These are phyloP conservation scores for Troides oblongomaculatus DNA, from an alignment of 2,888 invertebrate species.

Conservation along the genomic window DNA sequence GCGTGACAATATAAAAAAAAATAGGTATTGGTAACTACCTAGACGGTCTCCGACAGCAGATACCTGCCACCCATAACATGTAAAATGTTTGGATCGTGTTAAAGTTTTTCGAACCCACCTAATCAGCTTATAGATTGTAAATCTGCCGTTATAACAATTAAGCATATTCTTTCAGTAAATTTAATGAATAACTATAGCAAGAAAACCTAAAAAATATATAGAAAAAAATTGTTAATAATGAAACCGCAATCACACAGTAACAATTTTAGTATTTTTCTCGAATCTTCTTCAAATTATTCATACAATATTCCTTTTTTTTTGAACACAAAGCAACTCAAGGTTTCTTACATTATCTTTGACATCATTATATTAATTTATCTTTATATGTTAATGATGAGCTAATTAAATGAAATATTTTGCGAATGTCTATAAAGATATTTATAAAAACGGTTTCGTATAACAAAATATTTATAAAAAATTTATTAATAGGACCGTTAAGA, in stretches of 20 bases:
- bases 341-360: conserved; percentile 7
- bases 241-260: neutral
- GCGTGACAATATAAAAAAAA: too few species aligned
- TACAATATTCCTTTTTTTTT: conserved; percentile 20
- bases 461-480: neutral
- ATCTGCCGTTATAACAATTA: neutral
- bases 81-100: too few species aligned
- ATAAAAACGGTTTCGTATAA: neutral
- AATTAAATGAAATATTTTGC: conserved; percentile 14
- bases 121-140: too few species aligned
- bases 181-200: neutral
- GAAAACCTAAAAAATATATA: neutral
- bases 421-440: neutral
- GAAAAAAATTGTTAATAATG: neutral
- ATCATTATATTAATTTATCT: conserved; percentile 11
- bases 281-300: conserved; percentile 21
- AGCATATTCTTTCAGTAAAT: neutral
- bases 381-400: conserved; percentile 18
- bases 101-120: too few species aligned
- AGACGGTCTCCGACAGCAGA: too few species aligned
- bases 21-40: too few species aligned
- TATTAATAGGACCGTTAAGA: conserved; percentile 1
- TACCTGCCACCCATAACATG: too few species aligned
- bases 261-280: conserved; percentile 11
- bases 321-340: conserved; percentile 13